Base-by-base conservation (phyloP, 1,140 invertebrate species). In the Andricus grossulariae region DNA sequence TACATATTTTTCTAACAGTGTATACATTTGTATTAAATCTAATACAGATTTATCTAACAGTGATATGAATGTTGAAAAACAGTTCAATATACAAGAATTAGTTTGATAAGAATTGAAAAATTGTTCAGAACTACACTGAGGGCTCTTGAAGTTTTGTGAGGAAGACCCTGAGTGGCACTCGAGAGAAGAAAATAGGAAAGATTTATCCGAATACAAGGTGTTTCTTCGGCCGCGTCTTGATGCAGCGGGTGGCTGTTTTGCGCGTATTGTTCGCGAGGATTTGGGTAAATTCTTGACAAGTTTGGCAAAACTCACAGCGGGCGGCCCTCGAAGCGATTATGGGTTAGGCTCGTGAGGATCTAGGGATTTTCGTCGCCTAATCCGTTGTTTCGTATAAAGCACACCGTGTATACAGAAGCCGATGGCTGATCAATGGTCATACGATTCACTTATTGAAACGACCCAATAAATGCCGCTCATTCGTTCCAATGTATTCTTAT, bases 281-380 rank as follows among this genome's bases (percentile, higher is more conserved):
- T 85, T 82, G n/a, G 70, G 39, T 54, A 72, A 80, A 83, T 80
- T 81, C 74, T 78, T 81, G 83, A 84, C 84, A 84, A 81, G 80
- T 81, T 82, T 86, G 78, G 83, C 79, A 82, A 86, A 84, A 83
- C 84, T 84, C 83, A 25, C 84, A 85, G 84, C 84, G 74, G 84
- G 84, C 72, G 72, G 10, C 73, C 70, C 45, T 50, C 70, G 77
- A 74, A 80, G 72, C 74, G 81, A 81, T 77, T 75, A 80, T 75
- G 75, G 77, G 76, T 71, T 55, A 79, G 52, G 82, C 80, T 80
- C 76, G 66, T 80, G 82, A 84, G 82, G 82, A 82, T 80, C 76
- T 70, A 21, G 0, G 75, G 80, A 82, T 84, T 84, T 84, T 55
- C 75, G 66, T 79, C 79, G 81, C 81, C 79, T 84, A 84, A 84